Evolutionary conservation across 2,797 vertebrate species (phyloP), one percentile per base, ranked within the genome.

Genomic region (Caiman crocodilus): DNA sequence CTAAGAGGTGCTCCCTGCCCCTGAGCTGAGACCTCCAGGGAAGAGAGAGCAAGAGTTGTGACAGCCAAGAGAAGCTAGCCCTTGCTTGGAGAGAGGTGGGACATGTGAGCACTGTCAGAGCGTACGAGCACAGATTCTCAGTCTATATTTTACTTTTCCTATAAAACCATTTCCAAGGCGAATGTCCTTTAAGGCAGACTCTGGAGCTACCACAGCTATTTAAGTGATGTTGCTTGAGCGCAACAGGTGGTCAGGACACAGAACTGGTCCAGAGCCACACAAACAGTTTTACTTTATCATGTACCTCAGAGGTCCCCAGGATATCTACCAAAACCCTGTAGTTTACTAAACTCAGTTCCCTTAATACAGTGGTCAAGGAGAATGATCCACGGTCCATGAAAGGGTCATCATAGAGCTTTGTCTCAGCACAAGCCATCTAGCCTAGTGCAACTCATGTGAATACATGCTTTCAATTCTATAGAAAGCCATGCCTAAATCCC

Each of bases 121-220:
- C 42, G 11, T 50, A 50, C 11, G 42, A 50, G 42, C 42, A 50
- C 42, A 50, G 42, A 50, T 50, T 50, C 42, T 50, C 42, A 50
- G 42, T 50, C 42, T 69, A 4, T 32, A n/a, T 73, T 88, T 80
- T 77, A 25, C 6, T 1, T 60, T 86, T 76, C 3, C 15, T 63
- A 4, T 61, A 7, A 35, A 30, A 67, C 71, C 65, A 8, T 25
- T 18, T 3, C 2, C 17, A 67, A 3, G 11, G 6, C 4, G n/a
- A 88, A 82, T 15, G 64, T 56, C 2, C 76, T 82, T 32, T 35
- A 60, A 74, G 59, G 63, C 79, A 82, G 10, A 2, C 10, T 15
- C 17, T 79, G 0, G 0, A 83, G 65, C 5, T 3, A 4, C 25
- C 56, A 15, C 6, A 28, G 35, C 7, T 1, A 0, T 79, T 92